Base-by-base conservation (phyloP, 23 tunicate species). In the Aplidium turbinatum region DNA sequence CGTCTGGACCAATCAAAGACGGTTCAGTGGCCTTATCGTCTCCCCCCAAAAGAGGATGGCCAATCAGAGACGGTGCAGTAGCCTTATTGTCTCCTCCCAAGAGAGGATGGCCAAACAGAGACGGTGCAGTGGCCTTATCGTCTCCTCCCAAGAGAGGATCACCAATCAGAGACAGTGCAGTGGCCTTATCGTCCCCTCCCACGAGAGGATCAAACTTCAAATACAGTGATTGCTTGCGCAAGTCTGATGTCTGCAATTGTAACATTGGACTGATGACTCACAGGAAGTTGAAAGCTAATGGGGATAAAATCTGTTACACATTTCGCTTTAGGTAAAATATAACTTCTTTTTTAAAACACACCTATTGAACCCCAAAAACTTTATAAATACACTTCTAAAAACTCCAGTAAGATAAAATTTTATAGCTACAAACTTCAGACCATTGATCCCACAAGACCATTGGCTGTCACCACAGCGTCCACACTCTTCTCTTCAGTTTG, bases 161-260 rank as follows among this genome's bases (percentile, higher is more conserved):
- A 11, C 93, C 93, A 23, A 78, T 30, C 39, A 78, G 30, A 24
- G 40, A 40, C 0, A 68, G 60, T 18, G 75, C 31, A 46, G 56
- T 73, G 11, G 36, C 31, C 9, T 48, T 27, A 19, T 57, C 52
- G 33, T 66, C 65, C 5, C 68, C 82, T 31, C 57, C 69, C 0
- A 86, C 77, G 30, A 86, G 38, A 23, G 93, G 93, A 70, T 86
- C 93, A 25, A 86, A 86, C 65, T 78, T 78, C 21, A 78, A 42
- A 58, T 78, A 86, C 33, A 86, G 68, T 20, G 93, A 86, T 33
- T 86, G 84, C 47, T 86, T 86, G 30, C 77, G 85, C 0, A 86
- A 80, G 38, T 78, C 85, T 31, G 75, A 65, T 6, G 63, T 47
- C 82, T 77, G 40, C n/a, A 5, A 9, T 11, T 42, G 50, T 42